Evolutionary conservation across 2,113 vertebrate genomes (phyloP).

Genomic region (Corapipo altera): DNA sequence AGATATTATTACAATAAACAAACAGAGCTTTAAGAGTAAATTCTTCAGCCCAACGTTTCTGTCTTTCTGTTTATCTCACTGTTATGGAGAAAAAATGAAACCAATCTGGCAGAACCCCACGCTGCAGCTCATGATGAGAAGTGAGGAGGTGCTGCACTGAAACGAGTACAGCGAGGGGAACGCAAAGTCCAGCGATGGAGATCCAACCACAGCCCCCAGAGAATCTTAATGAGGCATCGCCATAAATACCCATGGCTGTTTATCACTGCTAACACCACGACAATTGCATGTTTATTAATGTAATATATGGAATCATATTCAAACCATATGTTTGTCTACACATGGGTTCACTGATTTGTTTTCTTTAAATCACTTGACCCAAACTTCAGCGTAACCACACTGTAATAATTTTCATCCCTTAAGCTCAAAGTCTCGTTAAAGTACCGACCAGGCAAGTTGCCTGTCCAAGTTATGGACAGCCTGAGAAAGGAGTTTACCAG

Average conservation of each 20-base stretch:
- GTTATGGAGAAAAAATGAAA: not conserved
- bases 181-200: not conserved
- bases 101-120: not conserved
- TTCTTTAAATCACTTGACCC: not conserved
- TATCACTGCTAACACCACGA: constrained; percentile 11
- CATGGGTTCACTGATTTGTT: not conserved
- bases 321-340: not conserved
- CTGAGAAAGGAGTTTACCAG: not conserved
- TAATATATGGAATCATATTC: not conserved
- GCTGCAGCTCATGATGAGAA: not conserved
- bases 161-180: not conserved
- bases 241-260: not conserved
- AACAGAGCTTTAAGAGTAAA: not conserved
- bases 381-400: not conserved
- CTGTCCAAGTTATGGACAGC: not conserved
- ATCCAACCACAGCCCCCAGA: not conserved
- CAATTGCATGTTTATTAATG: not conserved
- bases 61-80: not conserved
- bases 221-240: not conserved
- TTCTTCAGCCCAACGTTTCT: not conserved
- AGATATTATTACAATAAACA: not conserved
- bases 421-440: not conserved
- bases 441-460: not conserved
- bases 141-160: not conserved
- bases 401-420: not conserved